Base-by-base conservation (phyloP, 2,888 invertebrate species). In the Cosmopolites sordidus region DNA sequence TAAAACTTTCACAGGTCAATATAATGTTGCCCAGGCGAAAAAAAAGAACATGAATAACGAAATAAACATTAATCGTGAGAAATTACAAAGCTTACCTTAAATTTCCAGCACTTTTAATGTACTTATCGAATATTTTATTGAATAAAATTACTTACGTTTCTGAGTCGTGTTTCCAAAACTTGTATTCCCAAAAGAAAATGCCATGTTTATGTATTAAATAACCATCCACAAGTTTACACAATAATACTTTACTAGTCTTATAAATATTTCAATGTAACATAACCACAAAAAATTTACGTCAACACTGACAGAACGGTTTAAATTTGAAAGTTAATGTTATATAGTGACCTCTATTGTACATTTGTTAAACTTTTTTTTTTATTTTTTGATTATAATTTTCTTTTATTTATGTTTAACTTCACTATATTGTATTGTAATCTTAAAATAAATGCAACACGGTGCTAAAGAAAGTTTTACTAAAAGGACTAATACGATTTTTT, bases 81-180 rank as follows among this genome's bases (percentile, higher is more conserved):
- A 33, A n/a, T 11, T 33, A 11, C 11, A 33, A 5, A 33, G 12
- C 11, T 12, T 33, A 33, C 33, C 33, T 3, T 33, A 33, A 12
- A 22, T 8, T 22, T 22, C 22, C 22, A 22, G 8, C 8, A 5
- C 8, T 22, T 22, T 22, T 22, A 22, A 8, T 22, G 22, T 22
- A 5, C 8, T 22, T 5, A 22, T 22, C 22, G 8, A 33, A 33
- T 33, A 12, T 33, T 33, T 4, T n/a, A 12, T n/a, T n/a, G n/a
- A n/a, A n/a, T n/a, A n/a, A n/a, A n/a, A n/a, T 16, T 2, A 66
- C 68, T 69, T 65, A 70, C 70, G 64, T 64, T 69, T 70, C 40
- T 60, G 56, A 22, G 62, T 54, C 14, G 64, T 52, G 41, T 53
- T 60, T 15, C 67, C 67, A 63, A 69, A 68, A 6, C 53, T 47